Conservation (phyloP, 2,888 invertebrate species). For the Apamea epomidion region DNA sequence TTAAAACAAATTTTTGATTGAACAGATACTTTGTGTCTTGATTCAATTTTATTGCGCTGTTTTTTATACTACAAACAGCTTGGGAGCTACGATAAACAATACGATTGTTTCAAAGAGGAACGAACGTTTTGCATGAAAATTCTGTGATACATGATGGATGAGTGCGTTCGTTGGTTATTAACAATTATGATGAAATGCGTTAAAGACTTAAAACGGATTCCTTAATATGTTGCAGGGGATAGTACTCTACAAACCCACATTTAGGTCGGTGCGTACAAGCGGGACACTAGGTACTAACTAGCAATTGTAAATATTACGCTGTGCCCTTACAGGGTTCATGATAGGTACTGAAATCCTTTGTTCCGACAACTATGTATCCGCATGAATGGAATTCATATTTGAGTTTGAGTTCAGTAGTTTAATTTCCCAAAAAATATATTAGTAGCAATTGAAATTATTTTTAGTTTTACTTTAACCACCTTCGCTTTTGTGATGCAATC, state of each 20-base stretch:
- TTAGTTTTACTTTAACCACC: neutral
- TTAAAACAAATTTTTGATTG: too few species aligned
- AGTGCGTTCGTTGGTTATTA: too few species aligned
- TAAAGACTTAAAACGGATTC: neutral
- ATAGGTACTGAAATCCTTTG: neutral
- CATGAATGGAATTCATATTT: neutral
- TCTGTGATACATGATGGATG: too few species aligned
- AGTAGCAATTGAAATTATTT: neutral
- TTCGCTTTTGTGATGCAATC: neutral
- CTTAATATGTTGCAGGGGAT: neutral
- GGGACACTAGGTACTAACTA: neutral
- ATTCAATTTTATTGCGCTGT: too few species aligned
- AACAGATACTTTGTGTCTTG: too few species aligned
- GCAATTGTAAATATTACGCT: neutral
- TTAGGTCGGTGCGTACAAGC: neutral
- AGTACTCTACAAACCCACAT: neutral
- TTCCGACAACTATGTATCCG: neutral
- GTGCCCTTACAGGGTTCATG: neutral
- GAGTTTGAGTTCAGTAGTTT: neutral
- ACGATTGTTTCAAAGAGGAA: too few species aligned
- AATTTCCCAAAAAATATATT: neutral
- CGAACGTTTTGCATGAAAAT: too few species aligned
- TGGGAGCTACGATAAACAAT: too few species aligned
- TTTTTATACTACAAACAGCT: too few species aligned
- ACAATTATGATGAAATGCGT: neutral